Base-by-base conservation (phyloP, 2,113 vertebrate genomes). In the Tragelaphus strepsiceros region DNA sequence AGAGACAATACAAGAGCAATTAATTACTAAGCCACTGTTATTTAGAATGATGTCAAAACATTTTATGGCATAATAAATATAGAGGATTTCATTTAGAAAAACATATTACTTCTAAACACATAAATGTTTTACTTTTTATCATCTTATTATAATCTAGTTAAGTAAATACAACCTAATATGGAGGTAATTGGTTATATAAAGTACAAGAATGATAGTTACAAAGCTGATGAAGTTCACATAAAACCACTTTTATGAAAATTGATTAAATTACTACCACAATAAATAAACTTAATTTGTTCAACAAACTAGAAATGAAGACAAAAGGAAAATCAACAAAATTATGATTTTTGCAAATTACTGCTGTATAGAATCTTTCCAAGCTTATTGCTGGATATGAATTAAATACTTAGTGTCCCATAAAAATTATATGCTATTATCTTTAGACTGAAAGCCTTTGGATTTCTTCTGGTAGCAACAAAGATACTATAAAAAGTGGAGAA, bases 221-320 rank as follows among this genome's bases (percentile, higher is more conserved):
- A 97, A 98, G 78, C 78, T n/a, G 7, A 94, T 97, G 35, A 4
- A 88, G 58, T 94, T 97, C 86, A 83, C 49, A 92, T 88, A 92
- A 97, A 97, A 80, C 59, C 15, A 93, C 80, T 94, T 53, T 94
- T 26, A 77, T 74, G 5, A 12, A 96, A 98, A 94, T 78, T 98
- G 95, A 96, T 95, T 96, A 96, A 97, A 94, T 64, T 95, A 46
- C 4, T 93, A 74, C 15, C 24, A 95, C 67, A 97, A 46, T 35
- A 98, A 97, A 97, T 92, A 91, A 94, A 90, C 39, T 97, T 5
- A 2, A 86, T 97, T 96, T 96, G 54, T 93, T 97, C 91, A 21
- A 97, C 49, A 92, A 97, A 95, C 88, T 22, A 94, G 30, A 13
- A 96, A 89, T 43, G 96, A 98, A 96, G 61, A 84, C 21, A 94